These are phyloP conservation scores for Epinephelus lanceolatus DNA, from an alignment of 2,113 vertebrate species.

Conservation along the genomic window DNA sequence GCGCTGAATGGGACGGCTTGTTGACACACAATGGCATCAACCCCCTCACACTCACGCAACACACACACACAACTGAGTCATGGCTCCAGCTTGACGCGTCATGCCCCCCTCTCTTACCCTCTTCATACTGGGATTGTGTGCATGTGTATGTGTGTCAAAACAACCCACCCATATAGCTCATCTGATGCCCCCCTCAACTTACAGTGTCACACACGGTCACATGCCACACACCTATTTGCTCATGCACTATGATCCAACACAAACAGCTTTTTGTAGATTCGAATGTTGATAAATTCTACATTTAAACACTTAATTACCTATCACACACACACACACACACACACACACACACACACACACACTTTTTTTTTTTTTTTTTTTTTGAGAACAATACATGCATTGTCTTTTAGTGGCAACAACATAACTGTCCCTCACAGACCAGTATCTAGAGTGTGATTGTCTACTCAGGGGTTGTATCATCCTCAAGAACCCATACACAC, in stretches of 20 bases:
- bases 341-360: not conserved
- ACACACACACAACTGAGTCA: conserved; percentile 71
- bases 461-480: conserved; percentile 54
- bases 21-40: conserved; percentile 82
- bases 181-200: conserved; percentile 60
- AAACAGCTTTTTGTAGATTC: not conserved
- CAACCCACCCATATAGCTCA: conserved; percentile 57
- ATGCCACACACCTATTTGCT: conserved; percentile 27
- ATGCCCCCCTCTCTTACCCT: conserved; percentile 71
- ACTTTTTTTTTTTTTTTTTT: not conserved
- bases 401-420: conserved; percentile 48
- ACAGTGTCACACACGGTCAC: conserved; percentile 37
- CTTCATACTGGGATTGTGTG: conserved; percentile 54
- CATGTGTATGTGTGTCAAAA: conserved; percentile 57
- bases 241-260: not conserved
- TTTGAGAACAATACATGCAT: conserved; percentile 30
- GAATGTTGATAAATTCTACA: conserved; percentile 6
- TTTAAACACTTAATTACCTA: conserved; percentile 6
- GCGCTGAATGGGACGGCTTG: conserved; percentile 82
- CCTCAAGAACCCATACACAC: conserved; percentile 1
- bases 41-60: conserved; percentile 68
- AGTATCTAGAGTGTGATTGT: conserved; percentile 28
- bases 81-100: conserved; percentile 86
- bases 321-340: not conserved
- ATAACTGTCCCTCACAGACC: conserved; percentile 35